Base-by-base conservation (phyloP, 2,888 invertebrate species). In the Eupsilia transversa region DNA sequence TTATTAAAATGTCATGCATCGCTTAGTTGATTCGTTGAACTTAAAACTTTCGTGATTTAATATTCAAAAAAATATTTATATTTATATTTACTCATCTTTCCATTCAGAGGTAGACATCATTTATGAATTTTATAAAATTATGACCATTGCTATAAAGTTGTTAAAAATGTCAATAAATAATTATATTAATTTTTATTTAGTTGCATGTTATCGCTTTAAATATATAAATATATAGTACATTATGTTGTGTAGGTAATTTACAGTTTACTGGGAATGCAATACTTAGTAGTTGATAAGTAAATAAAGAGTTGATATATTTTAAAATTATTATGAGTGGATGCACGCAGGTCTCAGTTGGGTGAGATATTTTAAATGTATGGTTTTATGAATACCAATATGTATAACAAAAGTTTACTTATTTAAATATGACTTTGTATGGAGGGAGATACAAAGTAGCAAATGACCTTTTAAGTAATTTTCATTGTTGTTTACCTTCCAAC, bases 101-200 rank as follows among this genome's bases (percentile, higher is more conserved):
- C 69, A 79, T 77, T 75, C 60, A 60, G 60, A 64, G 30, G 41
- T 60, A 20, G 56, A 71, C 49, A 86, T 79, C 65, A 65, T 79
- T 72, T 78, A 71, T 27, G 54, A 80, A 69, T 35, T 85, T 78
- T 77, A 82, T 76, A 66, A 69, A 79, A 79, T 72, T 74, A 67
- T 79, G 87, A 77, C 70, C 66, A 63, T 30, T 63, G 61, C 30
- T 73, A 74, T 83, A 64, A 74, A 74, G 65, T 65, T 59, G 70
- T 77, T 59, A 74, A 63, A 74, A 74, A 72, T 84, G 66, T 70
- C 63, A 74, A 68, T 74, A 82, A 76, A 80, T 80, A 74, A 63
- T 61, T 80, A 49, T 72, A 63, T 61, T 67, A 7, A 35, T 35
- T 65, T 49, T 52, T 74, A 72, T 80, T 74, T 61, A 80, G 64